These are phyloP conservation scores for Ifrita kowaldi DNA, from an alignment of 2,113 vertebrate genomes.

Conservation along the genomic window DNA sequence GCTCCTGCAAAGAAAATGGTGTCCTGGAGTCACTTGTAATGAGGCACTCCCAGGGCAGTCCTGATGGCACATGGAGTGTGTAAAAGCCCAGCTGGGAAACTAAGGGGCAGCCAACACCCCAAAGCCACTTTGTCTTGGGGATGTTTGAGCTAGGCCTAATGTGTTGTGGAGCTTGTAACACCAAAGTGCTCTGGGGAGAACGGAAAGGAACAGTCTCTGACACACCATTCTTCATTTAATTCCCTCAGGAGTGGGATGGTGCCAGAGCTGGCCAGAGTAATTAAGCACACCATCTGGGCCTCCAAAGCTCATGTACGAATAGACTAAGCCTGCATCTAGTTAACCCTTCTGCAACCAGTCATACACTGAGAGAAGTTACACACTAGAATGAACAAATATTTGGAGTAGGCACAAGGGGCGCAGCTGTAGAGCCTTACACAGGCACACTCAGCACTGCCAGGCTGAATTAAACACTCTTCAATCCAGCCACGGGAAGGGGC, in stretches of 20 bases:
- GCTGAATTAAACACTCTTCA: not conserved
- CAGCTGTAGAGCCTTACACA: not conserved
- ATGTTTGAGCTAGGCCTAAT: not conserved
- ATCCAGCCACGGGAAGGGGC: not conserved
- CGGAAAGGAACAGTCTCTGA: slow-evolving; percentile 9
- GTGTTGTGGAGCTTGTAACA: not conserved
- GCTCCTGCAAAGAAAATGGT: not conserved
- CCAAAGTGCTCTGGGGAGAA: not conserved
- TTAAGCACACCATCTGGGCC: slow-evolving; percentile 51
- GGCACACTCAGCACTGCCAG: rapidly evolving
- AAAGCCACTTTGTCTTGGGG: not conserved
- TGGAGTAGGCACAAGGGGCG: not conserved
- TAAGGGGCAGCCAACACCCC: not conserved
- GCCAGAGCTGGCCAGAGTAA: slow-evolving; percentile 23
- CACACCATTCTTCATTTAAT: slow-evolving; percentile 45
- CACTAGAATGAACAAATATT: not conserved
- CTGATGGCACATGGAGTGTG: rapidly evolving
- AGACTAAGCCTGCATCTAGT: not conserved
- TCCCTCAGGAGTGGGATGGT: not conserved
- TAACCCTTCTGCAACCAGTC: slow-evolving; percentile 7
- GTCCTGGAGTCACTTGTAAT: not conserved
- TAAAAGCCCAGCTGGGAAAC: not conserved
- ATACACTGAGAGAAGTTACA: not conserved
- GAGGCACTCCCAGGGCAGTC: not conserved
- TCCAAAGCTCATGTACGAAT: not conserved